Base-by-base conservation (phyloP, 1,140 invertebrate genomes). In the Akabosia matsudoensis region DNA sequence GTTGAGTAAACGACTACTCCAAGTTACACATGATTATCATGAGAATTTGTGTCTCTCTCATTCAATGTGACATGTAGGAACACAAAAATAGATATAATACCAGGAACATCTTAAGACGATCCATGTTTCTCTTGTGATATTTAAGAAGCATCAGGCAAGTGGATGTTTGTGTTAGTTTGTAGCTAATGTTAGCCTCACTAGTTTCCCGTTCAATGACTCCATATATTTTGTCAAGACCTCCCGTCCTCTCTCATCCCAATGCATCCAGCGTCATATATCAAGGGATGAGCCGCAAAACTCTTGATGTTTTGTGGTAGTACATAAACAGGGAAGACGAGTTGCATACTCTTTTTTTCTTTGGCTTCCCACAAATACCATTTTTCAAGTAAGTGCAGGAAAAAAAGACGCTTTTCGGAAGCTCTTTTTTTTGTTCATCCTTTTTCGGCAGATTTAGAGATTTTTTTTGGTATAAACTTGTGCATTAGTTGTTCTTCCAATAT, bases 231-330 rank as follows among this genome's bases (percentile, higher is more conserved):
- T 14, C 13, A 61, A 61, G 54, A 61, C 54, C 54, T 61, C 54
- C 37, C 54, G 54, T 61, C 54, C 24, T 24, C 54, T 61, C 24
- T 16, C 54, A n/a, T 61, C 54, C 54, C 54, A 61, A 7, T n/a
- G 14, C 54, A 24, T 24, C 54, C 54, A 61, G 54, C 54, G 54
- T 61, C 54, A 61, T 61, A 61, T 61, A 61, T 61, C 54, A 61
- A 61, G 54, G 54, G 54, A 61, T 61, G n/a, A 61, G 54, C 54
- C 54, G 54, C 54, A 24, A 61, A n/a, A n/a, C n/a, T n/a, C 37
- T 45, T 7, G 37, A 45, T 45, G 37, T 45, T n/a, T n/a, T 18
- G 37, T 10, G 7, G 37, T 45, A 18, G 37, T 45, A 18, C 7
- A 45, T 18, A 10, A 45, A 7, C 37, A 45, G 7, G 7, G 37